A percentile compares a stretch with the other conserved stretches of the same genome.
Evolutionary conservation across 92 coral and sea anemone genomes (phyloP).

Genomic region (Bergia puertoricense): DNA sequence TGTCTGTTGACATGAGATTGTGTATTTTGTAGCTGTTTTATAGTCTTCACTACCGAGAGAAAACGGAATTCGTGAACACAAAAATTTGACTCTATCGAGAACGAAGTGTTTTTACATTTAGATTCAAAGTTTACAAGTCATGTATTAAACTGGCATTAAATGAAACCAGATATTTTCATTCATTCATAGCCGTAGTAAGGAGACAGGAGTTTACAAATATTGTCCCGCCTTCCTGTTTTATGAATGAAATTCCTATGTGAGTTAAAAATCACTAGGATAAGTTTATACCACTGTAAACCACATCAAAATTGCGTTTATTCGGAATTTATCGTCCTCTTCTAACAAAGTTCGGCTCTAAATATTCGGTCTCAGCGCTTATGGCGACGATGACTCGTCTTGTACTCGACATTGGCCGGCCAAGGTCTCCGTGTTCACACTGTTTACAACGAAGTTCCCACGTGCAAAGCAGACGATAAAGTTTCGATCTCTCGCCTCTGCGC

Average conservation of each 20-base stretch:
- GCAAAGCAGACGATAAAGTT: slow-evolving; percentile 32
- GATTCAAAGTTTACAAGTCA: background rate
- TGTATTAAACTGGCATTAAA: background rate
- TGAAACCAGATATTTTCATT: slow-evolving; percentile 22
- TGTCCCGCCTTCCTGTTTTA: slow-evolving; percentile 55
- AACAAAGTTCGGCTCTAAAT: background rate
- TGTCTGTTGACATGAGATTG: slow-evolving; percentile 15
- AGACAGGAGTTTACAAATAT: slow-evolving; percentile 58
- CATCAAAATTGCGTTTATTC: background rate
- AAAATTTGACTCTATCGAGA: background rate
- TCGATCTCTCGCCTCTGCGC: slow-evolving; percentile 20
- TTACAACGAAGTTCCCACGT: slow-evolving; percentile 47
- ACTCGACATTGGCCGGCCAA: slow-evolving; percentile 23
- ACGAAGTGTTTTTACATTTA: background rate
- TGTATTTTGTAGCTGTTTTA: background rate
- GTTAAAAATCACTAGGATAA: slow-evolving; percentile 11
- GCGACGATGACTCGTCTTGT: background rate
- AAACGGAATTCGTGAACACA: background rate
- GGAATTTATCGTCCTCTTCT: background rate
- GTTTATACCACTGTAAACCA: background rate
- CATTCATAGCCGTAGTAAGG: slow-evolving; percentile 2
- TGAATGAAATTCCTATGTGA: slow-evolving; percentile 70
- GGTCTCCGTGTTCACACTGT: slow-evolving; percentile 6
- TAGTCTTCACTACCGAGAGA: background rate
- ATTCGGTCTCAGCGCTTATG: background rate